Evolutionary conservation across 2,888 invertebrate species (phyloP).

Genomic region (Callyntrura sp.): DNA sequence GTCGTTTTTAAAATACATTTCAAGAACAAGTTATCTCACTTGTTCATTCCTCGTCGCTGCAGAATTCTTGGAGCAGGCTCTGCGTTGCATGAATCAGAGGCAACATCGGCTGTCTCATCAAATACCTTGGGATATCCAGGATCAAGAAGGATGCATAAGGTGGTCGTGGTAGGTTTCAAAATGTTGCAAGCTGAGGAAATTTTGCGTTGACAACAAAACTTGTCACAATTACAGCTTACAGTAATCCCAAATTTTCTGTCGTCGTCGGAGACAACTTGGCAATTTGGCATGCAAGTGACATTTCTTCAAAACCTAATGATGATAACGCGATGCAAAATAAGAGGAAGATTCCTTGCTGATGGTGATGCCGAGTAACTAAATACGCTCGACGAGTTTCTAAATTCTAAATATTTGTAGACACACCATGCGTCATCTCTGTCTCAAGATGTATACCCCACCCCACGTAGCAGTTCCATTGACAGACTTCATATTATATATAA

Average conservation of each 20-base stretch:
- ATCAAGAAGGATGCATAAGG: background rate
- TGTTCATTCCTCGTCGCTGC: background rate
- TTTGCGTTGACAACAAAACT: constrained; percentile 38
- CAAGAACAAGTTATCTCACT: constrained; percentile 35
- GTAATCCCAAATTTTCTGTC: no score
- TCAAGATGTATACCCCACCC: no score
- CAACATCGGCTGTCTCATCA: background rate
- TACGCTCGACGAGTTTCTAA: no score
- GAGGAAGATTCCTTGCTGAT: no score
- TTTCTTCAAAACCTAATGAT: no score
- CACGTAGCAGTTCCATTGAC: no score
- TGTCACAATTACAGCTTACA: constrained; percentile 38
- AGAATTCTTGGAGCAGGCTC: background rate
- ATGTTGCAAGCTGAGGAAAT: constrained; percentile 13
- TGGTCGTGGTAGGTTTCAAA: no score
- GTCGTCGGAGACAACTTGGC: no score
- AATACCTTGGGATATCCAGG: background rate
- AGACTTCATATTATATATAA: background rate
- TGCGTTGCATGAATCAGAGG: background rate
- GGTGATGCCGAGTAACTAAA: no score
- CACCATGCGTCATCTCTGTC: no score
- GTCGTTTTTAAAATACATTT: constrained; percentile 57
- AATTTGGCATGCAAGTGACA: no score
- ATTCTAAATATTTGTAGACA: no score
- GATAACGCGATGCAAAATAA: constrained; percentile 17